Base-by-base conservation (phyloP, 2,888 invertebrate species). In the Fragum fragum region DNA sequence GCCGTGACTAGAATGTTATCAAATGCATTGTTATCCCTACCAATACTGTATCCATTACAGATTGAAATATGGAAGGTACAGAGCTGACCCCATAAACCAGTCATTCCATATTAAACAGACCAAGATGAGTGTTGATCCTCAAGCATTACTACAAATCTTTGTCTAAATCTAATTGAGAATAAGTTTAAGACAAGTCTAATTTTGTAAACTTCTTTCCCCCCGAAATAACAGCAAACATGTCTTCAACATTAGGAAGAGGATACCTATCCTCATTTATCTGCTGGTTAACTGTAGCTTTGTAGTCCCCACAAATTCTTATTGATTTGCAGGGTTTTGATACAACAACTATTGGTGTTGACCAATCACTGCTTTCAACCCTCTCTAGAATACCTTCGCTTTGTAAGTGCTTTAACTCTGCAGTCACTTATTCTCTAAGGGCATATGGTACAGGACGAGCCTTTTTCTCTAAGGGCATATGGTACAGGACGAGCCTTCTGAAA, bases 181-280 rank as follows among this genome's bases (percentile, higher is more conserved):
- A 86, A 16, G 86, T 82, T 59, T 84, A 81, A 1, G 70, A 36
- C 39, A 84, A 53, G 69, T 87, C 84, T 14, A 87, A 47, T 69
- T 83, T 83, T 21, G 79, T 85, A 63, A 86, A 87, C 42, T 81
- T 77, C 53, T 83, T 11, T 18, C 85, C 83, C n/a, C 82, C 76
- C 16, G 81, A 76, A 16, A 83, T 57, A 16, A n/a, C n/a, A n/a
- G 81, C 84, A 75, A 87, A 86, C 73, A 82, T 74, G 68, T 82
- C 79, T 1, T 85, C 82, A 1, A 68, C 52, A 52, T 82, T 83
- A 0, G 85, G 82, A 78, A 90, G 70, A 74, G 75, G 76, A 78
- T 86, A 80, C 55, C 89, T 87, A 52, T 91, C 90, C 28, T 88
- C 90, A 28, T 83, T 74, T 21, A 92, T 72, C 53, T 83, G 78